Base-by-base conservation (phyloP, 2,888 invertebrate species). In the Callyntrura guangdongensis region DNA sequence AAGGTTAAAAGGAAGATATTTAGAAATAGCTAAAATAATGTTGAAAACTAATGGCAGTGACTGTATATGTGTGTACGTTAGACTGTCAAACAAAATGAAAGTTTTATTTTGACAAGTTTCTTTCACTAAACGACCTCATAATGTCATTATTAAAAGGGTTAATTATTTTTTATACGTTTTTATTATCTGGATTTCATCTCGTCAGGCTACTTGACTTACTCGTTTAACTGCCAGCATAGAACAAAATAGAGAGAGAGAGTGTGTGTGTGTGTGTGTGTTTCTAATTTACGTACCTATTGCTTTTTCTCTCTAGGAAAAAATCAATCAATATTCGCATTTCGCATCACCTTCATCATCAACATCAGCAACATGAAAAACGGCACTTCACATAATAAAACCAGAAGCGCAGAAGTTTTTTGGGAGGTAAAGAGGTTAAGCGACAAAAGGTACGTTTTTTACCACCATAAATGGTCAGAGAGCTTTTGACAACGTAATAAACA, bases 31-130 rank as follows among this genome's bases (percentile, higher is more conserved):
- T 20, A 22, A 1, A 6, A 8, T 25, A 4, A 8, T 64, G 64
- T 64, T 64, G 6, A 36, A 36, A 36, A 36, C 36, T 36, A 6
- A 4, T 6, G 36, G 6, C 36, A 36, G 36, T 36, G 36, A 36
- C 36, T 36, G 36, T 6, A 6, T 36, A 36, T 36, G 6, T 36
- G 36, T 36, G 6, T 36, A 36, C 6, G 36, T 36, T 36, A 9
- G n/a, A 17, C 49, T 49, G 49, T 74, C 74, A 49, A 47, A 74
- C 74, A 49, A 47, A 74, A 49, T 74, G 49, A 49, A 47, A 49
- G 47, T 49, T 74, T 74, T 74, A 47, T 74, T 74, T 74, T 74
- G 49, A 74, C 74, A 74, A 74, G 74, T 49, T 45, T 49, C 22
- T 36, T 49, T 22, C 22, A 8, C 74, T 49, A 67, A 74, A 49